Conservation (phyloP, 1,140 invertebrate genomes). For the Hycleus phaleratus region DNA sequence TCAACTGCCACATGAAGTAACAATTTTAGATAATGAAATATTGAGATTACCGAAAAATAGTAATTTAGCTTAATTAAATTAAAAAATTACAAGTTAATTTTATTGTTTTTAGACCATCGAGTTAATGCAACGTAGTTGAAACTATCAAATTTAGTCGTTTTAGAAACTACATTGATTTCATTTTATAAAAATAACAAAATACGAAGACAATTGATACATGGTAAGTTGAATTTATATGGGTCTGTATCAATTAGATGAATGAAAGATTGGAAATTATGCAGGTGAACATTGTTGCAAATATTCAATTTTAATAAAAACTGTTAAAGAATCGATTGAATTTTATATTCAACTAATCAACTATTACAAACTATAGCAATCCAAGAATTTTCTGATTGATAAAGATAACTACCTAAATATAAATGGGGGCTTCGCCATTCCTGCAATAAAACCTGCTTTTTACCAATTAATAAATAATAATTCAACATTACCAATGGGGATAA, state of each 20-base stretch:
- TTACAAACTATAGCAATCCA: slow-evolving; percentile 51
- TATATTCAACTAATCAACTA: not conserved
- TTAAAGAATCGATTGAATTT: not conserved
- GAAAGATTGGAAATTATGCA: too few species aligned
- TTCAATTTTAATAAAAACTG: too few species aligned
- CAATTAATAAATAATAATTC: not conserved
- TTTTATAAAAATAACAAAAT: slow-evolving; percentile 8
- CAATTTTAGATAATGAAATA: slow-evolving; percentile 69
- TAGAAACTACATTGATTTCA: not conserved
- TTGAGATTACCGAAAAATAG: slow-evolving; percentile 62
- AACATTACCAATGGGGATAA: slow-evolving; percentile 56
- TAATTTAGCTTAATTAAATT: slow-evolving; percentile 21
- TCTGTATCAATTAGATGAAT: too few species aligned
- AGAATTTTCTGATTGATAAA: slow-evolving; percentile 58
- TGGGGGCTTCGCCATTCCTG: slow-evolving; percentile 60
- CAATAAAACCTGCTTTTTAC: slow-evolving; percentile 16
- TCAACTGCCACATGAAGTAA: slow-evolving; percentile 67
- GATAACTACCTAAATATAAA: slow-evolving; percentile 59
- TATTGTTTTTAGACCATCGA: slow-evolving; percentile 30
- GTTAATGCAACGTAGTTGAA: slow-evolving; percentile 27
- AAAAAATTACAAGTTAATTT: not conserved
- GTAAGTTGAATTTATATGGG: not conserved
- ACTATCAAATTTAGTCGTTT: not conserved
- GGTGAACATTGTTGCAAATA: too few species aligned
- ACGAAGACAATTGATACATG: not conserved